These are phyloP conservation scores for Papio anubis DNA, from an alignment of 2,113 vertebrate genomes.

Conservation along the genomic window DNA sequence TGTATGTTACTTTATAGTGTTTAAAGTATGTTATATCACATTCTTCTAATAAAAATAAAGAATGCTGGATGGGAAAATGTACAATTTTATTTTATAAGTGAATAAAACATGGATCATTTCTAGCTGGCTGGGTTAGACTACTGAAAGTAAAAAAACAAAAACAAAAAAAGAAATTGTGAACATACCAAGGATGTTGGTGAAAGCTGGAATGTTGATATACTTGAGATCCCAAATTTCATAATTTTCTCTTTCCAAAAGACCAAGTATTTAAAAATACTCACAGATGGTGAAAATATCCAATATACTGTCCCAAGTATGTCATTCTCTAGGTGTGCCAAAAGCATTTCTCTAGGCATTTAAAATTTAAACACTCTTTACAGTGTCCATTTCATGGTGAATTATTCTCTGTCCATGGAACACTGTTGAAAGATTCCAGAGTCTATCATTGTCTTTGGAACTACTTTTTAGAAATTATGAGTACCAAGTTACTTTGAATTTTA, in stretches of 20 bases:
- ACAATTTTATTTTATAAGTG: neutral
- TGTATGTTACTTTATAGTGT: neutral
- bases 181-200: neutral
- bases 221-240: neutral
- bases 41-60: neutral
- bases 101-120: neutral
- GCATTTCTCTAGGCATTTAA: neutral
- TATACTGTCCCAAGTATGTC: neutral
- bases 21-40: neutral
- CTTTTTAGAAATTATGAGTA: neutral
- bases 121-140: neutral
- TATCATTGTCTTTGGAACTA: neutral
- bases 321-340: neutral
- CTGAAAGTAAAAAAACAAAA: conserved; percentile 37
- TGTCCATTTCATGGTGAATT: neutral
- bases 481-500: conserved; percentile 29
- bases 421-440: neutral
- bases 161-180: conserved; percentile 11
- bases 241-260: neutral
- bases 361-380: neutral
- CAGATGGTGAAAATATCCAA: neutral
- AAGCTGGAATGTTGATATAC: neutral
- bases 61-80: neutral
- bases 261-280: conserved; percentile 26
- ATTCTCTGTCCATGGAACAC: neutral